A percentile compares a stretch with the other conserved stretches of the same genome.
Evolutionary conservation across 2,888 invertebrate species (phyloP).

Genomic region (Athalia rosae): DNA sequence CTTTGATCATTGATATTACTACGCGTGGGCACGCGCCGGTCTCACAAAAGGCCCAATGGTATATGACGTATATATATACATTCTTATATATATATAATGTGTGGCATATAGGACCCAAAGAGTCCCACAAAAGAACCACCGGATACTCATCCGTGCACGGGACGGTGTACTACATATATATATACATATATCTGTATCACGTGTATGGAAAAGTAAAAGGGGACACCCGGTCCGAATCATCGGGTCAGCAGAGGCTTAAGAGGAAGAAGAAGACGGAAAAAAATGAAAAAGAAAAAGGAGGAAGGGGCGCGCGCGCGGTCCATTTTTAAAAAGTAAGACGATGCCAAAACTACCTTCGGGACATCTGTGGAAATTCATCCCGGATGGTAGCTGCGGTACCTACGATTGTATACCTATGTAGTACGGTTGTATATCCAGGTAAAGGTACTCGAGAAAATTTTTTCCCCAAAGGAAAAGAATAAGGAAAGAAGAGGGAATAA

Average conservation of each 20-base stretch:
- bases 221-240: conserved; percentile 33
- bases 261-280: too few relatives aligned
- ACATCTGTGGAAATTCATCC: conserved; percentile 38
- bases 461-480: background rate
- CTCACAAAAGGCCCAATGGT: conserved; percentile 24
- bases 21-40: conserved; percentile 40
- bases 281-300: too few relatives aligned
- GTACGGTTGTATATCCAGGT: too few relatives aligned
- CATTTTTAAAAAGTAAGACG: conserved; percentile 30
- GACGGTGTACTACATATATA: background rate
- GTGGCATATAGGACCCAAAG: conserved; percentile 4
- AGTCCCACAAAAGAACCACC: conserved; percentile 41
- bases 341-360: background rate
- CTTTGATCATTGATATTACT: conserved; percentile 27
- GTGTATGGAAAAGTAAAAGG: background rate
- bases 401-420: too few relatives aligned
- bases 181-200: too few relatives aligned
- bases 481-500: conserved; percentile 4
- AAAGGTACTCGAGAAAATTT: too few relatives aligned
- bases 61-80: too few relatives aligned
- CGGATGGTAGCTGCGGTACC: background rate
- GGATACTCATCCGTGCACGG: conserved; percentile 31
- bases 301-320: conserved; percentile 21
- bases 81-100: too few relatives aligned
- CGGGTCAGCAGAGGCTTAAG: conserved; percentile 15